These are phyloP conservation scores for Cyclina sinensis DNA, from an alignment of 1,140 invertebrate genomes.

Conservation along the genomic window DNA sequence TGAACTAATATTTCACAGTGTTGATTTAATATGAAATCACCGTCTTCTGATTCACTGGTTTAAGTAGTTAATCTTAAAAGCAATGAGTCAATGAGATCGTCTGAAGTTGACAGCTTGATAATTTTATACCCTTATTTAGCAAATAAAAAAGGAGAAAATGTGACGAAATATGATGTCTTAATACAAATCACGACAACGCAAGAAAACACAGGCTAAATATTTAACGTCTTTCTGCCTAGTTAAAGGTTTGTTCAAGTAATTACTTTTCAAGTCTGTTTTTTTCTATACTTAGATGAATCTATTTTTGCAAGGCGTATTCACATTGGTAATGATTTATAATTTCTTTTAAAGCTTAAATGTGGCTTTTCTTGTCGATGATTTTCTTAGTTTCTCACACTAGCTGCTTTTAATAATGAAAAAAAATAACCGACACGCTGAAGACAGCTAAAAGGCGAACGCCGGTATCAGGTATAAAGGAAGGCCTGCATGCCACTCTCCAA, in stretches of 20 bases:
- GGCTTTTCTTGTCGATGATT: too few relatives aligned
- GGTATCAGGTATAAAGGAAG: neutral
- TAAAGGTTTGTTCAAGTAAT: too few relatives aligned
- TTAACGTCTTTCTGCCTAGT: too few relatives aligned
- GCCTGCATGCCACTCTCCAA: slow-evolving; percentile 14
- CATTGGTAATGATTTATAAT: too few relatives aligned
- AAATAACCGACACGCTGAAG: neutral
- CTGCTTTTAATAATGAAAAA: neutral
- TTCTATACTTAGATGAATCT: too few relatives aligned
- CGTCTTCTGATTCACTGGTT: neutral
- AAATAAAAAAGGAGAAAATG: neutral
- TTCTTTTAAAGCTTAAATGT: too few relatives aligned
- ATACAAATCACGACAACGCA: neutral
- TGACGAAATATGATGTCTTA: neutral
- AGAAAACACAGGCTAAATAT: too few relatives aligned
- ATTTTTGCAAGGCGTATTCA: too few relatives aligned
- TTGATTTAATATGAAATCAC: neutral
- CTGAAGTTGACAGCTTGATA: slow-evolving; percentile 1
- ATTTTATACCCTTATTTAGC: slow-evolving; percentile 18
- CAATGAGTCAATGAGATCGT: slow-evolving; percentile 9
- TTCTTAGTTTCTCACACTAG: too few relatives aligned
- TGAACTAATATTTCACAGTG: slow-evolving; percentile 31
- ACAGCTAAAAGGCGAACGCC: slow-evolving; percentile 9
- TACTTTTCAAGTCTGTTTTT: too few relatives aligned
- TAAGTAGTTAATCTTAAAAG: slow-evolving; percentile 49